Conservation (phyloP, 1,140 invertebrate species). For the Drusus annulatus region DNA sequence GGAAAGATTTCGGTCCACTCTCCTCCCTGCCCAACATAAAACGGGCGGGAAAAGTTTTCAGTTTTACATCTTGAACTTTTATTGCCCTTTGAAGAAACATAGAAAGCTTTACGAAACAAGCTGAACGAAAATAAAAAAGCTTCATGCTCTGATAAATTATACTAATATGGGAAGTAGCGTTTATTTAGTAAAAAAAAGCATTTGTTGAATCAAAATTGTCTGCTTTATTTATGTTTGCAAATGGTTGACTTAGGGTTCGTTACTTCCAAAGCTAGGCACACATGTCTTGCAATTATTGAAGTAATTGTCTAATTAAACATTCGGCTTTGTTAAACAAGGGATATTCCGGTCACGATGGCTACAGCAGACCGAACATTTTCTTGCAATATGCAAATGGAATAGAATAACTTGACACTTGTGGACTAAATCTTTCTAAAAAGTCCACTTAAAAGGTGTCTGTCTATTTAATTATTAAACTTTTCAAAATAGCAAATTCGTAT, state of each 20-base stretch:
- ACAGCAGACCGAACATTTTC: conserved; percentile 19
- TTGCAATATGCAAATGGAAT: conserved; percentile 6
- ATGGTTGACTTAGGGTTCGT: not conserved
- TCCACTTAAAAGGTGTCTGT: too few relatives aligned
- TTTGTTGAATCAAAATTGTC: not conserved
- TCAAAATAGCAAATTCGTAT: too few relatives aligned
- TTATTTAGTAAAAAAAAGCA: not conserved
- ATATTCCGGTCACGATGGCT: not conserved
- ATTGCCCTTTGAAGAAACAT: conserved; percentile 32
- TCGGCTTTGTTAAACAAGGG: conserved; percentile 15
- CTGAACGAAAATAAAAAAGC: conserved; percentile 7
- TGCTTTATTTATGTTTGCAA: not conserved
- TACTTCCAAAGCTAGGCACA: not conserved
- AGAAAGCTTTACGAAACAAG: conserved; percentile 15
- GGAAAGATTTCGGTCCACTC: not conserved
- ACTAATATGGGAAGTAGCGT: not conserved
- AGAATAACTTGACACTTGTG: not conserved
- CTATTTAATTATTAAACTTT: too few relatives aligned
- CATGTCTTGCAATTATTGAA: not conserved
- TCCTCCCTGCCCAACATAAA: not conserved
- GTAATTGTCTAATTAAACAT: conserved; percentile 18
- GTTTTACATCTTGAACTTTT: conserved; percentile 35
- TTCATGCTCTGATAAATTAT: not conserved
- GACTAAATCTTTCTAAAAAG: too few relatives aligned
- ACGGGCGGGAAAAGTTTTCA: conserved; percentile 2